Evolutionary conservation across 1,140 invertebrate species (phyloP).

Genomic region (Drosophila lowei): DNA sequence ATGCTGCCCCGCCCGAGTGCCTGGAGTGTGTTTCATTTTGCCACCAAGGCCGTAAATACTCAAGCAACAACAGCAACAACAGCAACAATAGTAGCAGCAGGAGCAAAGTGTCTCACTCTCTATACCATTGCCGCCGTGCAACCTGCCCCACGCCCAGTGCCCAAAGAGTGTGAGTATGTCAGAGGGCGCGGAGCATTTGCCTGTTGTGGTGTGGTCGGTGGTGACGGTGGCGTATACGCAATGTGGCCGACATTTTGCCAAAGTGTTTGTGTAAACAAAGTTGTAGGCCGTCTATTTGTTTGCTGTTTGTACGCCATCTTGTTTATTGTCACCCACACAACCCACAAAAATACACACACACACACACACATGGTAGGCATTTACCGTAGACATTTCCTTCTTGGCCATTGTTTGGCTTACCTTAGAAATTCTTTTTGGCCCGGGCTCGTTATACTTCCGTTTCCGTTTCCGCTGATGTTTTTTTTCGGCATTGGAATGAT

Average conservation of each 20-base stretch:
- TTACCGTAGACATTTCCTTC: conserved; percentile 66
- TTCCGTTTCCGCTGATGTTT: conserved; percentile 56
- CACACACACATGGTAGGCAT: conserved; percentile 27
- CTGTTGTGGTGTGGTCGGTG: conserved; percentile 44
- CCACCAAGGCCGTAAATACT: conserved; percentile 66
- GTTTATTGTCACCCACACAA: conserved; percentile 62
- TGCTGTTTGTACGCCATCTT: conserved; percentile 65
- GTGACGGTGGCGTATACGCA: conserved; percentile 69
- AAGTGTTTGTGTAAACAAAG: conserved; percentile 77
- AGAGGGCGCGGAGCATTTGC: conserved; percentile 61
- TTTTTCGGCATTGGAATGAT: conserved; percentile 41
- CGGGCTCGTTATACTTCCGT: conserved; percentile 42
- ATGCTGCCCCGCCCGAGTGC: conserved; percentile 21
- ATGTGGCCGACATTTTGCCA: conserved; percentile 70
- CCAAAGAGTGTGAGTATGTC: conserved; percentile 24
- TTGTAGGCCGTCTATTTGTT: conserved; percentile 73
- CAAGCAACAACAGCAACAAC: conserved; percentile 43
- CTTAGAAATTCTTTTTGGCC: conserved; percentile 46
- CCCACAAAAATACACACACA: conserved; percentile 16
- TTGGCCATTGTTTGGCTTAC: conserved; percentile 46
- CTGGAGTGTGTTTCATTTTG: conserved; percentile 57
- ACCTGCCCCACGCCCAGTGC: neutral
- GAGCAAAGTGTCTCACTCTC: conserved; percentile 8
- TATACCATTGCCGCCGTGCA: neutral
- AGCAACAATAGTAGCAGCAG: conserved; percentile 6